Evolutionary conservation across 2,797 vertebrate species (phyloP).

Genomic region (Esox lucius): DNA sequence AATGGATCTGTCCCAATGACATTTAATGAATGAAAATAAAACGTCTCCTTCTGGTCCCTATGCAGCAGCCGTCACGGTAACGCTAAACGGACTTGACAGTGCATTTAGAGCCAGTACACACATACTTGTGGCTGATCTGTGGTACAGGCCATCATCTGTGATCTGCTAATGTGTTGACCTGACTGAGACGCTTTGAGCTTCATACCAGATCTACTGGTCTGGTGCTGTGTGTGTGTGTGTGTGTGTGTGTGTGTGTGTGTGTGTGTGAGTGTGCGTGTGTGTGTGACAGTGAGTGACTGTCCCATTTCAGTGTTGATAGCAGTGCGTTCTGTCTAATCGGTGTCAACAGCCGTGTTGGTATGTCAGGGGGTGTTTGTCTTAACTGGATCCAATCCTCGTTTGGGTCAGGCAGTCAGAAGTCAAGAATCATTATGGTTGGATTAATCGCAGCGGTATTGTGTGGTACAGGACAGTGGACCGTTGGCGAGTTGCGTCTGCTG

Average conservation of each 20-base stretch:
- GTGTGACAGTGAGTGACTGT: conserved; percentile 51
- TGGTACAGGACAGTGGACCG: conserved; percentile 62
- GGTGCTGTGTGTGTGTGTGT: not conserved
- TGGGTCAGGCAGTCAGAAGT: no score
- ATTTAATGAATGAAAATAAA: not conserved
- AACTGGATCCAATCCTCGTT: conserved; percentile 11
- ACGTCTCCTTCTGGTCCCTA: not conserved
- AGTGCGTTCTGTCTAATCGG: conserved; percentile 55
- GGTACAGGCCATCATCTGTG: conserved; percentile 54
- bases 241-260: not conserved
- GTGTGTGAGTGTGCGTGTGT: no score
- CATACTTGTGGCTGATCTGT: conserved; percentile 56
- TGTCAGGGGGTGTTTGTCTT: conserved; percentile 59
- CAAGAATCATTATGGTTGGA: no score
- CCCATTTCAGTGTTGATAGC: conserved; percentile 50
- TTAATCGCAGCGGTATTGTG: no score
- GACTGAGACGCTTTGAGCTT: conserved; percentile 61
- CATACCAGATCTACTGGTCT: conserved; percentile 49
- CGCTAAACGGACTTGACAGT: conserved; percentile 26
- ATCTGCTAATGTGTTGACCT: conserved; percentile 66
- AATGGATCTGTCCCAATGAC: no score
- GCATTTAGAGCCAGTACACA: conserved; percentile 8
- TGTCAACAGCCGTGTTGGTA: conserved; percentile 50
- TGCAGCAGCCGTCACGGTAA: not conserved
- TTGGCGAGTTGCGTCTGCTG: conserved; percentile 70